Conservation (phyloP, 2,888 invertebrate genomes). For the Leptinotarsa rubiginosa region DNA sequence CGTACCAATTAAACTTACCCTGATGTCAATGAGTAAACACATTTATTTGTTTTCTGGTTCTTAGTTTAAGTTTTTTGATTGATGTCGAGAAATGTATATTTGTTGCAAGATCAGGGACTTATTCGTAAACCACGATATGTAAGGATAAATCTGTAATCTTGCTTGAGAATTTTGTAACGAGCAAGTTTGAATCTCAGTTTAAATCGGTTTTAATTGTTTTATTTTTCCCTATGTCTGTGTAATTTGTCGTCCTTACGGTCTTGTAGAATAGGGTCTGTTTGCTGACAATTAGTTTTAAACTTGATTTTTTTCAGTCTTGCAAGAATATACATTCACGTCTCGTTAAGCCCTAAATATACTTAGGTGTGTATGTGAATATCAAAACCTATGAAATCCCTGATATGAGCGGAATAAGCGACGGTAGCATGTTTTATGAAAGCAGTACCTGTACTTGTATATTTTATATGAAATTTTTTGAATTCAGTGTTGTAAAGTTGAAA, state of each 20-base stretch:
- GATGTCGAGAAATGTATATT: not conserved
- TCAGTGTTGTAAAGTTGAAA: not conserved
- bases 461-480: constrained; percentile 11
- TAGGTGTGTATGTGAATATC: constrained; percentile 8
- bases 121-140: not conserved
- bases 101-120: not conserved
- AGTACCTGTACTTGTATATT: constrained; percentile 4
- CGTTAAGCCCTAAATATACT: not conserved
- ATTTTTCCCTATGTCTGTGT: not conserved
- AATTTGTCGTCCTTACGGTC: not conserved
- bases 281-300: not conserved
- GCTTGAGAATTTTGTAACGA: not conserved
- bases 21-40: not conserved
- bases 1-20: not conserved
- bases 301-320: not conserved
- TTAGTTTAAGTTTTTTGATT: constrained; percentile 13
- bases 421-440: not conserved
- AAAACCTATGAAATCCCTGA: constrained; percentile 11
- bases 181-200: constrained; percentile 3
- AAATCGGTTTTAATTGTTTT: not conserved
- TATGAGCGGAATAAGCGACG: not conserved
- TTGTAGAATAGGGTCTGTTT: not conserved
- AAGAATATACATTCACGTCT: constrained; percentile 2
- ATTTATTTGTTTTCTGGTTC: constrained; percentile 10
- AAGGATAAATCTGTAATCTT: constrained; percentile 8